phyloP scores from a whole-genome alignment of 2,888 invertebrate species.

The Eupithecia insigniata region DNA sequence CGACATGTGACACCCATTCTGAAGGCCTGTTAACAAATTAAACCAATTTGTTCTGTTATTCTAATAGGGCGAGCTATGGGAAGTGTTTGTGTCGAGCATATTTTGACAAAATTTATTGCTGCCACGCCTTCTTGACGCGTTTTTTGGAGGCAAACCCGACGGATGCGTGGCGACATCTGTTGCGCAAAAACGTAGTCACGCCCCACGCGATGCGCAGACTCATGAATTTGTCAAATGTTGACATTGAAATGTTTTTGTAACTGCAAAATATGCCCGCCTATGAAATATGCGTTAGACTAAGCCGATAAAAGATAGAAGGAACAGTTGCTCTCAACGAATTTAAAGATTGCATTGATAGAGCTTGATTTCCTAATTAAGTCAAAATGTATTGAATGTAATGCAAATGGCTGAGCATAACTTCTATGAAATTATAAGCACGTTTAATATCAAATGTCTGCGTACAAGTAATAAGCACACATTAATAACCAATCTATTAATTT shows the following conservation, averaged over 20 bases:
- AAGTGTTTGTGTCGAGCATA: conserved; percentile 81
- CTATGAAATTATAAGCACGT: neutral
- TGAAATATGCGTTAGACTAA: neutral
- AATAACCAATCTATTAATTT: conserved; percentile 8
- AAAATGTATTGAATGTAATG: neutral
- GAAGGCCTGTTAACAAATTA: conserved; percentile 83
- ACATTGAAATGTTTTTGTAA: conserved; percentile 40
- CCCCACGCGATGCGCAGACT: conserved; percentile 58
- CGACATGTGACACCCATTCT: conserved; percentile 81
- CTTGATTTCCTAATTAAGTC: neutral
- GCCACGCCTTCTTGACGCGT: conserved; percentile 78
- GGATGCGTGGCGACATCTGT: conserved; percentile 79
- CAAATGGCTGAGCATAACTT: neutral
- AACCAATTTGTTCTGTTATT: conserved; percentile 83
- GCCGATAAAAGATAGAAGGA: neutral
- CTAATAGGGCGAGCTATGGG: conserved; percentile 79
- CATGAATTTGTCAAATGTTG: conserved; percentile 64
- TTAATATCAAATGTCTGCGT: neutral
- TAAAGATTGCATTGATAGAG: neutral
- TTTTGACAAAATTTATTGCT: conserved; percentile 84
- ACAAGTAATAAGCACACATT: neutral
- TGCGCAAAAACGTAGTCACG: conserved; percentile 71
- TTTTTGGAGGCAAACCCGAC: conserved; percentile 67
- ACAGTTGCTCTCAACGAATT: neutral
- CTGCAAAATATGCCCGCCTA: conserved; percentile 7